Evolutionary conservation across 1,140 invertebrate species (phyloP), one percentile per base, ranked within the genome.

Genomic region (Pissodes strobi): DNA sequence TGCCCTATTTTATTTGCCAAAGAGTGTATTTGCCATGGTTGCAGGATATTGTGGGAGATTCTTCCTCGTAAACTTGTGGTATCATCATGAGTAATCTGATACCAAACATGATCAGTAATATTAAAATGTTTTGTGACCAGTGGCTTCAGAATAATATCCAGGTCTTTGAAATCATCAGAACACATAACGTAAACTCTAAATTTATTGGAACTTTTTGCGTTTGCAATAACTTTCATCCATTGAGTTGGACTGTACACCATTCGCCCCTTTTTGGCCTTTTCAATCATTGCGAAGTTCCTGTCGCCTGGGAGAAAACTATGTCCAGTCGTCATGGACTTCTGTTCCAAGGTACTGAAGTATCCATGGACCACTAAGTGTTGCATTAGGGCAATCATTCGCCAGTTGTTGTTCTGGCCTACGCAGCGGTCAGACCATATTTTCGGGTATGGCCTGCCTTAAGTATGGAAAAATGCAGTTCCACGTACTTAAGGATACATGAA

Each of bases 221-320:
- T 38, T n/a, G 48, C 49, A 3, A 53, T 52, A n/a, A 53, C 49
- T 9, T 53, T 25, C 13, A 12, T 34, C 49, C 49, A 53, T 9
- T 53, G 49, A n/a, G 12, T 8, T 13, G 49, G n/a, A n/a, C n/a
- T n/a, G 49, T 52, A 52, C 3, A 53, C 49, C 6, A n/a, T 34
- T n/a, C 22, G 13, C 9, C 5, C 5, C 34, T 53, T 53, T 53
- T 53, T 53, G 5, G 8, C 13, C 10, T 25, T 8, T 53, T 53
- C 49, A 15, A 53, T 53, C 23, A 53, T 1, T 8, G 27, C 30
- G 34, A 53, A 53, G 18, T 53, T 19, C 12, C 38, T 12, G 23
- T 58, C 38, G 18, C 56, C 45, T 4, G 56, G 56, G 25, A 59
- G 27, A 23, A 59, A 59, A 21, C 56, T 59, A 41, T 48, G 56